Conservation (phyloP, 2,888 invertebrate species). For the Sepioteuthis lessoniana region DNA sequence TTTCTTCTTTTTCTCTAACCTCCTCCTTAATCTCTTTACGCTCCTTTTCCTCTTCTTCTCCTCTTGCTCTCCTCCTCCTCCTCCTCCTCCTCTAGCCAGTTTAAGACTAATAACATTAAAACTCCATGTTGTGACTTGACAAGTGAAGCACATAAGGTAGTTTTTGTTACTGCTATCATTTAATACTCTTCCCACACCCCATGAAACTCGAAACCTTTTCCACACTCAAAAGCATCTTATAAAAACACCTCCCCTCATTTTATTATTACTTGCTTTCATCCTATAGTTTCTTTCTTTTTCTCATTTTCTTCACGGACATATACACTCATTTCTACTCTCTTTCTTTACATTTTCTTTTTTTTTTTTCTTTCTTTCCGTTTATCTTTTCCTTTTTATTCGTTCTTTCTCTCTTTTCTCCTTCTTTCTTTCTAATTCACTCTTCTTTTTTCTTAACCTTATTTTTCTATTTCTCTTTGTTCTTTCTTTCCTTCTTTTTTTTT, state of each 20-base stretch:
- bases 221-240: background rate
- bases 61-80: background rate
- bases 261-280: background rate
- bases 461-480: background rate
- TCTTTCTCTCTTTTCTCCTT: background rate
- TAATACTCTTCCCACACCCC: background rate
- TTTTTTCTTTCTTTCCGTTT: background rate
- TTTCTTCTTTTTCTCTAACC: background rate
- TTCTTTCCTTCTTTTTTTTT: background rate
- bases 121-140: constrained; percentile 25
- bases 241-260: background rate
- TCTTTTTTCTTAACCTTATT: background rate
- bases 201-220: background rate
- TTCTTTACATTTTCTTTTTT: background rate
- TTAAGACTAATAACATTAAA: constrained; percentile 7
- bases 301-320: background rate
- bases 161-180: constrained; percentile 10
- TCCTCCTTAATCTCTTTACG: background rate
- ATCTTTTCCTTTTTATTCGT: background rate
- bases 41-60: background rate
- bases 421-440: background rate
- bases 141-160: constrained; percentile 33
- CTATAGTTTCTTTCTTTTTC: background rate
- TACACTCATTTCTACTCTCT: background rate
- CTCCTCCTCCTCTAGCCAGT: background rate